These are phyloP conservation scores for Clostera curtula DNA, from an alignment of 2,888 invertebrate species.

Conservation along the genomic window DNA sequence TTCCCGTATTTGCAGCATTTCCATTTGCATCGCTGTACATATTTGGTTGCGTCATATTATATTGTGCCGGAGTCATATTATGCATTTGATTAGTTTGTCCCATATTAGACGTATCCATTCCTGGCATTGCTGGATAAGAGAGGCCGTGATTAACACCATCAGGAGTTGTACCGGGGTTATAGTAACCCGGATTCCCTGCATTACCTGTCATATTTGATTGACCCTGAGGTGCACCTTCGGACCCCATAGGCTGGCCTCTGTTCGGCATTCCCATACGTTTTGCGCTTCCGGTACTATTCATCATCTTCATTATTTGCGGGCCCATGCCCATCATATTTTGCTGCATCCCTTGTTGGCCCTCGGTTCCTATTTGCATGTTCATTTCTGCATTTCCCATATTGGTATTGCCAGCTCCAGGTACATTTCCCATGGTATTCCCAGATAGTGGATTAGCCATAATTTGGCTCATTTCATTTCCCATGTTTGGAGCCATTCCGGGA, in stretches of 20 bases:
- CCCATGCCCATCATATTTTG: constrained; percentile 42
- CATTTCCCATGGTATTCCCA: constrained; percentile 10
- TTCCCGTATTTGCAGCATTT: constrained; percentile 15
- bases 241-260: too few species aligned
- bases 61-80: constrained; percentile 17
- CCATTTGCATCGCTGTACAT: constrained; percentile 15
- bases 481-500: constrained; percentile 6
- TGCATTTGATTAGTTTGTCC: constrained; percentile 13
- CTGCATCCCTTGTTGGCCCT: constrained; percentile 3
- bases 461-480: constrained; percentile 11
- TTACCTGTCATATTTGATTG: too few species aligned
- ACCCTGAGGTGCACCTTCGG: too few species aligned
- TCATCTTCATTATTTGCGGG: constrained; percentile 49
- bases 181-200: too few species aligned
- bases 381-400: constrained; percentile 9
- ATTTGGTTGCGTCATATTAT: constrained; percentile 25
- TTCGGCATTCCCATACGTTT: too few species aligned
- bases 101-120: too few species aligned
- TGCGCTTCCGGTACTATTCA: too few species aligned
- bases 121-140: too few species aligned
- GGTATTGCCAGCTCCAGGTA: constrained; percentile 16
- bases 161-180: too few species aligned
- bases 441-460: constrained; percentile 3
- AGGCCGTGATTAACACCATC: too few species aligned
- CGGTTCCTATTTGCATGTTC: constrained; percentile 6